Evolutionary conservation across 53 echinoderm and acorn worm genomes (phyloP).

Genomic region (Echinarachnius parma): DNA sequence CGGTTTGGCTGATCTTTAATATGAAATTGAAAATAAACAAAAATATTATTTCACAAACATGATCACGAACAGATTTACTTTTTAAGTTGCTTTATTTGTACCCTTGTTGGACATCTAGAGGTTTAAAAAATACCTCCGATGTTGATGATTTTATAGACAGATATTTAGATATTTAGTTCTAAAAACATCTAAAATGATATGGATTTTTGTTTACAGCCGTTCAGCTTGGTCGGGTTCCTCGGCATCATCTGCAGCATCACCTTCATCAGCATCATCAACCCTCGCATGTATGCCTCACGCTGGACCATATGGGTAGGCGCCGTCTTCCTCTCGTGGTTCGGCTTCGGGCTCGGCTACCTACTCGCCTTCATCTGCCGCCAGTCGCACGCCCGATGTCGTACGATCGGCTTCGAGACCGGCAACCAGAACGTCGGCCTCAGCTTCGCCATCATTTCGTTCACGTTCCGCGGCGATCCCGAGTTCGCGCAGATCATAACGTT

Average conservation of each 20-base stretch:
- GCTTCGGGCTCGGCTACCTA: slow-evolving; percentile 70
- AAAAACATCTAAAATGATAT: too few species aligned
- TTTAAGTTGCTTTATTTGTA: too few species aligned
- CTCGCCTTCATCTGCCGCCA: slow-evolving; percentile 66
- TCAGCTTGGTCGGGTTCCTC: slow-evolving; percentile 71
- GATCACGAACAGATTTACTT: too few species aligned
- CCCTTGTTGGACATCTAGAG: too few species aligned
- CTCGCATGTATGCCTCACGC: slow-evolving; percentile 65
- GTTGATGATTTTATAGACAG: too few species aligned
- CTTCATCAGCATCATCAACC: slow-evolving; percentile 83
- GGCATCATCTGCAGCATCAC: slow-evolving; percentile 62
- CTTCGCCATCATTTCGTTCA: slow-evolving; percentile 67
- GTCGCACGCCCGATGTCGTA: slow-evolving; percentile 74
- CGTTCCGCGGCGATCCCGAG: slow-evolving; percentile 52
- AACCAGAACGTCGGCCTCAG: slow-evolving; percentile 83
- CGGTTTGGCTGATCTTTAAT: too few species aligned
- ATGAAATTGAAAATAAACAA: too few species aligned
- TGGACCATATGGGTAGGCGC: slow-evolving; percentile 87
- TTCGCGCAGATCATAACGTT: slow-evolving; percentile 68
- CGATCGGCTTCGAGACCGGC: slow-evolving; percentile 94
- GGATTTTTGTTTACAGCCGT: slow-evolving; percentile 63
- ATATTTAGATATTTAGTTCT: too few species aligned
- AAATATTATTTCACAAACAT: too few species aligned
- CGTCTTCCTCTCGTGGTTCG: slow-evolving; percentile 49
- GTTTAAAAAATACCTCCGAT: too few species aligned